Base-by-base conservation (phyloP, 1,140 invertebrate genomes). In the Cherax destructor region DNA sequence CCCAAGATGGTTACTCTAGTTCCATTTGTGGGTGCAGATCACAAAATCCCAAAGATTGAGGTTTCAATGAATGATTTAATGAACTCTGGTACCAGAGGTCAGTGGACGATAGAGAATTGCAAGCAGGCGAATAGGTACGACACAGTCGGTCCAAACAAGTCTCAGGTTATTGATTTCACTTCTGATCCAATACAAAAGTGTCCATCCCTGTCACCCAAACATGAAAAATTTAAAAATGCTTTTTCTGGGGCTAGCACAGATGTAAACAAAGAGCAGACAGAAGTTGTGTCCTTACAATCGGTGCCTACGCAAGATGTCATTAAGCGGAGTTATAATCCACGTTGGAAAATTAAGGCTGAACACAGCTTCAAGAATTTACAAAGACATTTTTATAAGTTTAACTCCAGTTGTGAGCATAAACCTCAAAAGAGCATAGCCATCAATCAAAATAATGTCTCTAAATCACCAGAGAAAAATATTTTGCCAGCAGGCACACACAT, bases 1-100 rank as follows among this genome's bases (percentile, higher is more conserved):
- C 52, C 52, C 49, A 52, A 83, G 80, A 52, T 83, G 80, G 80
- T 83, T 13, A 83, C 80, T 3, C 80, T 83, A 11, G 52, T 61
- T 16, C 80, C 80, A 21, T 52, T 83, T 3, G n/a, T 4, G 24
- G 80, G 80, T 49, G 80, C 61, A 21, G 80, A 83, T 16, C 80
- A 52, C 2, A 52, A 7, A 13, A n/a, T 59, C 59, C 52, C 80
- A 3, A 83, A 83, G 47, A 61, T 83, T 1, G n/a, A 56, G 13
- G 21, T 83, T 1, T 56, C 80, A 1, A 0, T 0, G 18, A 52
- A 18, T 24, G 52, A 83, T 83, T 59, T 83, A 13, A 59, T 30
- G 21, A 83, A 61, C 21, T 5, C 50, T 16, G 52, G n/a, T 56
- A 56, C 9, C 52, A 59, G 52, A 83, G 59, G 4, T n/a, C 52